Evolutionary conservation across 2,888 invertebrate genomes (phyloP), one percentile per base, ranked within the genome.

Genomic region (Agrochola lota): DNA sequence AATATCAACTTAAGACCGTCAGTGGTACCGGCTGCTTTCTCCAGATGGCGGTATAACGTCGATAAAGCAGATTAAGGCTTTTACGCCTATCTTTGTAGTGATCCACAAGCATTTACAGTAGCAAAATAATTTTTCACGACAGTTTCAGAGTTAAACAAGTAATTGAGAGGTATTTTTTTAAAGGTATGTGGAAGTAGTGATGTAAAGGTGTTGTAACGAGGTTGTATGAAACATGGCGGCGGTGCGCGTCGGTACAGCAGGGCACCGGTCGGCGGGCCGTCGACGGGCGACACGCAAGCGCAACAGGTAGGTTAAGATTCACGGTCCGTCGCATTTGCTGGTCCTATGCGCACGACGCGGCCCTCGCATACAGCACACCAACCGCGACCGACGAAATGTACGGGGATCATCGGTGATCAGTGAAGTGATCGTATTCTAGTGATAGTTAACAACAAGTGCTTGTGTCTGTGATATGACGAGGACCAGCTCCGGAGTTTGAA

Each of bases 281-380:
- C 87, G 92, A 86, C 89, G 86, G 90, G 91, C 94, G 95, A 96
- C 96, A 96, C 96, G 96, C 96, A 95, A 95, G 94, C 96, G 95
- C 94, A 92, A 92, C 96, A 96, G 96, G 96, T 96, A 96, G 96
- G 96, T 96, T 96, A 96, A 94, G 93, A 93, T 96, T 95, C 93
- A 96, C 95, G 96, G 93, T 96, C 95, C 92, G 94, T 92, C 95
- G 96, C 96, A 96, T 94, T 96, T 95, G 95, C 92, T 94, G 93
- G 93, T 94, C 92, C 94, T 94, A 92, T 94, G 95, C 93, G 94
- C 94, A 94, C 93, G 92, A 93, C 94, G 94, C 94, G 93, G 93
- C 94, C 94, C 93, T 91, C 92, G 92, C 91, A 87, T 88, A 88
- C 91, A 89, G 90, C 91, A 88, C 88, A 91, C 90, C 80, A 85